phyloP scores from a whole-genome alignment of 2,113 vertebrate genomes.

The Ranitomeya variabilis region DNA sequence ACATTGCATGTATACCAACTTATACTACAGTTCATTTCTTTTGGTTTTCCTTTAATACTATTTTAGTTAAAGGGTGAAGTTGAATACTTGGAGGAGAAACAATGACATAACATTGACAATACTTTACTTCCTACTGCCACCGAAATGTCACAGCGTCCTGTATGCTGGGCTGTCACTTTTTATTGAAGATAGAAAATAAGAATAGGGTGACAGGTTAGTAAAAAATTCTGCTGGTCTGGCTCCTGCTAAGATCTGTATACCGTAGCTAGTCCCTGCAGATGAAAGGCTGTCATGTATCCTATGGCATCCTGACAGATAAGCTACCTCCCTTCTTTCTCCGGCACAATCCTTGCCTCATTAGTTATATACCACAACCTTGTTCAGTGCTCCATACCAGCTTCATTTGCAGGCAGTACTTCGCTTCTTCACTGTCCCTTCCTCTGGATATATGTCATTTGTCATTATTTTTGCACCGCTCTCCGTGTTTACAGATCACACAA shows the following conservation, averaged over 20 bases:
- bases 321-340: conserved; percentile 7
- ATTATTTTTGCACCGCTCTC: conserved; percentile 1
- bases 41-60: no score
- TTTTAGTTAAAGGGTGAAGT: neutral
- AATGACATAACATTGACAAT: neutral
- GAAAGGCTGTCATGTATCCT: conserved; percentile 33
- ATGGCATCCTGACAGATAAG: conserved; percentile 34
- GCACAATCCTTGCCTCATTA: conserved; percentile 37
- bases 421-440: conserved; percentile 26
- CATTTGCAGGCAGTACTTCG: conserved; percentile 22
- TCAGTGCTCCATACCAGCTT: conserved; percentile 12
- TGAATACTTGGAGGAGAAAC: neutral
- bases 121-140: neutral
- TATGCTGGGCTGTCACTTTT: neutral
- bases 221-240: conserved; percentile 26
- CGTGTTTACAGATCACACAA: conserved; percentile 46
- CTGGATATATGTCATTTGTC: conserved; percentile 47
- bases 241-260: conserved; percentile 33
- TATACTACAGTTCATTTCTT: no score
- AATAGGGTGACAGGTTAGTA: conserved; percentile 33
- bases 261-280: conserved; percentile 21
- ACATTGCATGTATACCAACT: no score
- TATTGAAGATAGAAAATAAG: neutral
- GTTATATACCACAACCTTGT: conserved; percentile 47
- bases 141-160: neutral